phyloP scores from a whole-genome alignment of 2,888 invertebrate species.

The Acanthosoma haemorrhoidale region DNA sequence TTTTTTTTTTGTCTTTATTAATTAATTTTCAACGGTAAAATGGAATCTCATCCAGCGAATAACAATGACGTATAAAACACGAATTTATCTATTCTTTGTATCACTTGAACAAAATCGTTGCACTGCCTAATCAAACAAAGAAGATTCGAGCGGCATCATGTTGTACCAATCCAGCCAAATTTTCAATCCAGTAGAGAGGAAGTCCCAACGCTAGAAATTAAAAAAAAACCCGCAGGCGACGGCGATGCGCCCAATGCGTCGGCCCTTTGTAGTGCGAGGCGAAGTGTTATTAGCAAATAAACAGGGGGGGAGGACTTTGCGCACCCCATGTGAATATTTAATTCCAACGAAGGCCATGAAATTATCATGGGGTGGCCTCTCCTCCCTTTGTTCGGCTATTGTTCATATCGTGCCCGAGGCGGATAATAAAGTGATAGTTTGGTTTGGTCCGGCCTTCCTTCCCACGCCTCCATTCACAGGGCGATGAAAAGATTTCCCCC shows the following conservation, averaged over 20 bases:
- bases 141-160: neutral
- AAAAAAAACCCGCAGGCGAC: neutral
- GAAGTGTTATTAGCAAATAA: slow-evolving; percentile 8
- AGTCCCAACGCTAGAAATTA: neutral
- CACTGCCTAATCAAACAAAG: neutral
- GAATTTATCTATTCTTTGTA: too few species aligned
- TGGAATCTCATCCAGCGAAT: too few species aligned
- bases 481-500: too few species aligned
- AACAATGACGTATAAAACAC: too few species aligned
- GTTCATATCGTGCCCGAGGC: too few species aligned
- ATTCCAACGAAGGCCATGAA: neutral
- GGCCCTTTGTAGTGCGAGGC: neutral
- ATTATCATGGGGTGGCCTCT: neutral
- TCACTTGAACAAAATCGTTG: too few species aligned
- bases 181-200: neutral
- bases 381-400: neutral
- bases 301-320: neutral
- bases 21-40: too few species aligned
- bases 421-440: too few species aligned
- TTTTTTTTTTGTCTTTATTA: too few species aligned
- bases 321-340: slow-evolving; percentile 14
- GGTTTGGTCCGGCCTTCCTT: too few species aligned
- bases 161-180: neutral
- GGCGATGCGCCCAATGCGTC: neutral
- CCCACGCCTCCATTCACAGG: neutral